These are phyloP conservation scores for Beaufortia kweichowensis DNA, from an alignment of 2,113 vertebrate genomes.

Conservation along the genomic window DNA sequence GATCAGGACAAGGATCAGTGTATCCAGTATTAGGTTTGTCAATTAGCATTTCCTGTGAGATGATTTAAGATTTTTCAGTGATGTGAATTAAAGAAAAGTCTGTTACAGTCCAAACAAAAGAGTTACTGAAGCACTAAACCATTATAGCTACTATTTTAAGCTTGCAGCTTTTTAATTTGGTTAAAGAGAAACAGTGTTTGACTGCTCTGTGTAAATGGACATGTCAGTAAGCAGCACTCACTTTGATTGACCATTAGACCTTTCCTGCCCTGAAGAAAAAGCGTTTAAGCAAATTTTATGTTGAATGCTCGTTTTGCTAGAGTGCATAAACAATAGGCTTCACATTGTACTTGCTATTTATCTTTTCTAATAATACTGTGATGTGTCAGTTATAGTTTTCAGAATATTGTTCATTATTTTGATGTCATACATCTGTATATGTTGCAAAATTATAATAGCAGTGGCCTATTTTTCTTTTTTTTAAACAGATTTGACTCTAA, in stretches of 20 bases:
- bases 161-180: slow-evolving; percentile 1
- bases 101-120: slow-evolving; percentile 6
- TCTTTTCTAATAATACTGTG: not conserved
- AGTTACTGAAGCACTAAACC: not conserved
- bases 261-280: slow-evolving; percentile 9
- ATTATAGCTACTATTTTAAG: not conserved
- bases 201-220: slow-evolving; percentile 21
- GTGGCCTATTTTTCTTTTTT: no score
- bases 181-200: slow-evolving; percentile 14
- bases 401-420: not conserved
- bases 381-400: slow-evolving; percentile 7
- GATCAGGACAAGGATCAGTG: not conserved
- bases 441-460: no score
- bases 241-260: slow-evolving; percentile 32
- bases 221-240: slow-evolving; percentile 13
- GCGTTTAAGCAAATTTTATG: not conserved
- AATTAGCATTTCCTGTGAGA: not conserved
- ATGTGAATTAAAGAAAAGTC: not conserved
- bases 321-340: not conserved
- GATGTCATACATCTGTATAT: not conserved
- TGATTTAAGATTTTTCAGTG: not conserved
- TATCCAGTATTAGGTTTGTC: not conserved
- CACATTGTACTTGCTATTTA: slow-evolving; percentile 18
- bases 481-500: no score
- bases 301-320: not conserved